A percentile compares a stretch with the other conserved stretches of the same genome.
phyloP scores from a whole-genome alignment of 2,797 vertebrate genomes.

The Monodelphis domestica region DNA sequence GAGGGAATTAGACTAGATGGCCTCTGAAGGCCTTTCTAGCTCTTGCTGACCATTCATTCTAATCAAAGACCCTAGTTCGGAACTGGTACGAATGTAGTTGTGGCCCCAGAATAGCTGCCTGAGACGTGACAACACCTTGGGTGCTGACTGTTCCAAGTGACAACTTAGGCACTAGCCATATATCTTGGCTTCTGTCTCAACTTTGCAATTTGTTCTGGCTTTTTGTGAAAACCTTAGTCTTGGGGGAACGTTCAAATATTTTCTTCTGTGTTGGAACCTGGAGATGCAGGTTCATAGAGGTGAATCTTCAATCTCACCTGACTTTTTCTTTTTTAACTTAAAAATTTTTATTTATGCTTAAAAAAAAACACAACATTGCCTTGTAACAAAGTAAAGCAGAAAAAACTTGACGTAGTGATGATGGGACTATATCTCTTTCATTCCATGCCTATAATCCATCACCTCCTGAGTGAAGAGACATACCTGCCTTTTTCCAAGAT shows the following conservation, averaged over 20 bases:
- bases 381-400: background rate
- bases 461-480: background rate
- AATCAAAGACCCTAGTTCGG: background rate
- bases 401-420: background rate
- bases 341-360: background rate
- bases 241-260: background rate
- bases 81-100: background rate
- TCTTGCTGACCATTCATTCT: background rate
- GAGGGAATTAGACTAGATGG: background rate
- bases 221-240: background rate
- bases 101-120: background rate
- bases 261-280: background rate
- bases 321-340: background rate
- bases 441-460: background rate
- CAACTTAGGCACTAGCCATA: background rate
- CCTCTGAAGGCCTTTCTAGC: background rate
- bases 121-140: background rate
- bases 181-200: background rate
- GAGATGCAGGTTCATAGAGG: background rate
- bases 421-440: background rate
- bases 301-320: background rate
- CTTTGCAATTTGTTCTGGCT: background rate
- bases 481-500: conserved; percentile 60
- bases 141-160: background rate
- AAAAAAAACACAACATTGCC: background rate